A percentile compares a stretch with the other conserved stretches of the same genome.
Evolutionary conservation across 2,113 vertebrate species (phyloP).

Genomic region (Boulengerochromis microlepis): DNA sequence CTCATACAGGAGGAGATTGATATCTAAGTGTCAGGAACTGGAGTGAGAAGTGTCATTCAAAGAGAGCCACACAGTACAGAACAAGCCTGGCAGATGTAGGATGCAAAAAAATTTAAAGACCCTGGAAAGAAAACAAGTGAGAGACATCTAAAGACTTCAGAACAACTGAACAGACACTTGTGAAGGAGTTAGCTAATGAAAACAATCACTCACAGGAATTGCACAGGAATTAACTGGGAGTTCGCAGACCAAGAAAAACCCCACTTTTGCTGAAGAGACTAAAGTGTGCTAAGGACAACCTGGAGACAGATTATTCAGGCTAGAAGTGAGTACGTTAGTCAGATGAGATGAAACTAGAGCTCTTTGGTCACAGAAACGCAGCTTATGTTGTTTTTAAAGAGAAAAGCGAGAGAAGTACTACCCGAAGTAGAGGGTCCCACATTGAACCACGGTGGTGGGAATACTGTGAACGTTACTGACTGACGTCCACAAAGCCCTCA

Average conservation of each 20-base stretch:
- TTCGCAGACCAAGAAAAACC: neutral
- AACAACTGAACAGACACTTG: neutral
- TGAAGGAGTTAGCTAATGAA: neutral
- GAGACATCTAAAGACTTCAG: neutral
- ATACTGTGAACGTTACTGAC: neutral
- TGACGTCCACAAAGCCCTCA: neutral
- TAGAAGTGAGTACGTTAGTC: neutral
- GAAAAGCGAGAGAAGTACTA: neutral
- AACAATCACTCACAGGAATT: neutral
- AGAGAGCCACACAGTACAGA: neutral
- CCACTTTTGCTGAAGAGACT: neutral
- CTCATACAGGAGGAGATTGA: neutral
- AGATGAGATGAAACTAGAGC: neutral
- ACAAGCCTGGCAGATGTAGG: neutral
- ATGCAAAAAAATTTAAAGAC: fast-evolving
- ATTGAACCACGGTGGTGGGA: neutral
- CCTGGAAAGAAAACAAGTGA: neutral
- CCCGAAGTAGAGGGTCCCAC: neutral
- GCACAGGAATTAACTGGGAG: neutral
- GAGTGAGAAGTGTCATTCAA: neutral
- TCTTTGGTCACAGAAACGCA: neutral
- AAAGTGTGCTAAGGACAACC: neutral
- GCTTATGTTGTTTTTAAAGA: neutral
- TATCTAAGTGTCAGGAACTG: neutral
- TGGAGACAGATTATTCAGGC: neutral